phyloP scores from a whole-genome alignment of 2,888 invertebrate genomes.

The Hydrotaea cyrtoneurina region DNA sequence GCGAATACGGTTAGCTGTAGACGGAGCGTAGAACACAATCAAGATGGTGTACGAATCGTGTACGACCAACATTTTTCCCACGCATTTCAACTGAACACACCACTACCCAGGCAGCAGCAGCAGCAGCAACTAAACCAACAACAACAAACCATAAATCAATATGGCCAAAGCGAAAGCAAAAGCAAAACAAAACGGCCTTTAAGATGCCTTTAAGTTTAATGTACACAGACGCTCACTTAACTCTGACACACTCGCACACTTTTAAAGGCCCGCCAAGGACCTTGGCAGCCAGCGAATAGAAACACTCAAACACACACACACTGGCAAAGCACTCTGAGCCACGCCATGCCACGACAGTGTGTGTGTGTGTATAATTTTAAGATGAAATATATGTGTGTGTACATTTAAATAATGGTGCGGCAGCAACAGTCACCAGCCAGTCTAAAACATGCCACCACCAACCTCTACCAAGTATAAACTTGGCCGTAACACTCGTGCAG shows the following conservation, averaged over 20 bases:
- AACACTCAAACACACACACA: not conserved
- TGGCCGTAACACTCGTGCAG: constrained; percentile 56
- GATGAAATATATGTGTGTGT: constrained; percentile 24
- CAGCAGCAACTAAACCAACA: not conserved
- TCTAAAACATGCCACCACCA: not conserved
- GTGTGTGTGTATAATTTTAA: not conserved
- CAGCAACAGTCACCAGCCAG: constrained; percentile 15
- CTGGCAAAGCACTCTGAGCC: not conserved
- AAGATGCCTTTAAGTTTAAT: constrained; percentile 67
- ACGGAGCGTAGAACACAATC: not conserved
- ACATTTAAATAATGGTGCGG: constrained; percentile 19
- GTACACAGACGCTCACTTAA: constrained; percentile 13
- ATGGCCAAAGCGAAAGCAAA: constrained; percentile 15
- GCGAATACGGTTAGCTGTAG: not conserved
- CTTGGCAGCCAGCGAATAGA: not conserved
- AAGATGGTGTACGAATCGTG: constrained; percentile 1
- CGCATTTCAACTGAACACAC: constrained; percentile 6
- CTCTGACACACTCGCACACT: constrained; percentile 18
- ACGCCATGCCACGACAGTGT: too few species aligned
- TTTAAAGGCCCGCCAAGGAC: constrained; percentile 28
- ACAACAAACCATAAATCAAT: constrained; percentile 31
- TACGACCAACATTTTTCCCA: constrained; percentile 14
- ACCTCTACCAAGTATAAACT: constrained; percentile 50
- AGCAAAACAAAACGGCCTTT: constrained; percentile 34
- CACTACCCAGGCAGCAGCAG: not conserved